A percentile compares a stretch with the other conserved stretches of the same genome.
Evolutionary conservation across 2,797 vertebrate genomes (phyloP).

Genomic region (Pangasius sanitwongsei): DNA sequence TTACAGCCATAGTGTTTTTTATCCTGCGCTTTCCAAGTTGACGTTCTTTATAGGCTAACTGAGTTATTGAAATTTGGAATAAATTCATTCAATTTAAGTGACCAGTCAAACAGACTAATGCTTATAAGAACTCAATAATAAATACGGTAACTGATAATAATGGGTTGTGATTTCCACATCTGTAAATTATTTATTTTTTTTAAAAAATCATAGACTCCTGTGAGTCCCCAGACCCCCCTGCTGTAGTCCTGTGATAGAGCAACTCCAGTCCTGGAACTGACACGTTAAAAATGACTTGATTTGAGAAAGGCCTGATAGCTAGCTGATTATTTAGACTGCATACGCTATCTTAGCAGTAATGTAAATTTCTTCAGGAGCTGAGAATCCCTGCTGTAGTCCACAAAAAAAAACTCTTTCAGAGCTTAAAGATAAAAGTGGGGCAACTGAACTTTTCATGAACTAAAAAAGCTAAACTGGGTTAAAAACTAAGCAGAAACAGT

Average conservation of each 20-base stretch:
- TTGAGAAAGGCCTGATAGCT: neutral
- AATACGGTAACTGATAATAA: neutral
- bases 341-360: neutral
- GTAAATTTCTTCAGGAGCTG: neutral
- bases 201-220: neutral
- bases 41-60: neutral
- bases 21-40: neutral
- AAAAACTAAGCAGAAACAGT: constrained; percentile 4
- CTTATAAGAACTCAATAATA: neutral
- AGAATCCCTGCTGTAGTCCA: neutral
- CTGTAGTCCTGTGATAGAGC: neutral
- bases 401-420: neutral
- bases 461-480: constrained; percentile 9
- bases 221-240: neutral
- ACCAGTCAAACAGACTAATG: neutral
- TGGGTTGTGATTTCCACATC: neutral
- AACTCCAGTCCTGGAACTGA: neutral
- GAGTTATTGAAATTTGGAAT: neutral
- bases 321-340: neutral
- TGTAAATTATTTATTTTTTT: neutral
- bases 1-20: neutral
- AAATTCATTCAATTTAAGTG: neutral
- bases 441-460: neutral
- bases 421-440: constrained; percentile 16
- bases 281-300: neutral